Evolutionary conservation across 1,140 invertebrate genomes (phyloP), one percentile per base, ranked within the genome.

Genomic region (Magallana gigas): DNA sequence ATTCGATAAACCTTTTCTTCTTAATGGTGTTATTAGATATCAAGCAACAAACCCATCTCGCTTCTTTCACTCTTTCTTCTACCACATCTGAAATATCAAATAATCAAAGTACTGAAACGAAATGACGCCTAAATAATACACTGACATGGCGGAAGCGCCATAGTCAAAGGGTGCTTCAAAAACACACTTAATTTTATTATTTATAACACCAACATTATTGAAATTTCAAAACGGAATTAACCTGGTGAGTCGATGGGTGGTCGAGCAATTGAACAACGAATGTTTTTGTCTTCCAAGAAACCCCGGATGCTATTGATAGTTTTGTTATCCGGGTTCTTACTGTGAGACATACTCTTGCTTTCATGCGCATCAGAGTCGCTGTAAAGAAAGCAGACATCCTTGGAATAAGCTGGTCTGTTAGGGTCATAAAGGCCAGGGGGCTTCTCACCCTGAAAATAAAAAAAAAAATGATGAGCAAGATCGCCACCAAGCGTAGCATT

Each of bases 311-410:
- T 58, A n/a, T 64, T 85, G 16, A 68, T 68, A 48, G 59, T 56
- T n/a, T 64, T 68, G 8, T 85, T 29, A 60, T 88, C 87, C 14
- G 80, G 48, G 48, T 56, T 18, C 14, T 3, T 57, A 57, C 56
- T 57, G 5, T 16, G 81, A 36, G 36, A 18, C 18, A 29, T 29
- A 12, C 9, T 29, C 8, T 29, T 8, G 23, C 29, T 76, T 76
- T 76, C 68, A 9, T 9, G 8, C 4, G 23, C 48, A 8, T 56
- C 76, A 56, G 6, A 16, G 12, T 64, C 18, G 48, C 83, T 36
- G 59, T 88, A 88, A 9, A 88, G 23, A 29, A 88, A 71, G 58
- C 87, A 88, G 1, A 85, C 87, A 76, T 76, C 68, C 1, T 36
- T 8, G 12, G 68, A 3, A 76, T 23, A 76, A 11, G 2, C 12